phyloP scores from a whole-genome alignment of 1,140 invertebrate genomes.

The Elymnias hypermnestra region DNA sequence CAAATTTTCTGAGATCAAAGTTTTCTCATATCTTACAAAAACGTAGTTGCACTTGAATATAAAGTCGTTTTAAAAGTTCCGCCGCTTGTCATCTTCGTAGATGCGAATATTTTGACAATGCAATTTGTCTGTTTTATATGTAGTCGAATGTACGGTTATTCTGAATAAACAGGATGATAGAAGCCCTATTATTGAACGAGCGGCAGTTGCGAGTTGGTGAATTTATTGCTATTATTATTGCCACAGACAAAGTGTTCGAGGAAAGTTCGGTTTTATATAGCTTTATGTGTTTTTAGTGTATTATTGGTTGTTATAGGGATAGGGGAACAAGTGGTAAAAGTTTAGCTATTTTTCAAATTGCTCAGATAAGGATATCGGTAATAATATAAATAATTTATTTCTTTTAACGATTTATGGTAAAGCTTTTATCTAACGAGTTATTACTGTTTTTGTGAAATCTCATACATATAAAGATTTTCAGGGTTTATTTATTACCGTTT shows the following conservation, averaged over 20 bases:
- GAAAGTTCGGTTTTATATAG: conserved; percentile 41
- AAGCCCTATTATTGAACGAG: conserved; percentile 28
- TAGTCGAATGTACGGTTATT: conserved; percentile 18
- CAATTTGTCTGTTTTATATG: conserved; percentile 1
- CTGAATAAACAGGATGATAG: conserved; percentile 32
- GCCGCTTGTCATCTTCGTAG: neutral
- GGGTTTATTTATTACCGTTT: no score
- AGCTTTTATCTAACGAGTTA: neutral
- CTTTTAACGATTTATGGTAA: neutral
- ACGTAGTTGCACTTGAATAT: neutral
- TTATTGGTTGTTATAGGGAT: conserved; percentile 45
- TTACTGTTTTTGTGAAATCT: no score
- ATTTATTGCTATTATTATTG: conserved; percentile 69
- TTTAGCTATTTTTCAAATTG: conserved; percentile 20
- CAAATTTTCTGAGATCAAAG: no score
- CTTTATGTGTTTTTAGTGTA: conserved; percentile 49
- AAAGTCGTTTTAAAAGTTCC: conserved; percentile 2
- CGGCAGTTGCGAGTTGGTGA: conserved; percentile 16
- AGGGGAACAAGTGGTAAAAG: conserved; percentile 29
- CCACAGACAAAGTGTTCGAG: conserved; percentile 44
- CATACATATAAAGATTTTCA: no score
- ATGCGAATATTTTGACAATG: conserved; percentile 5
- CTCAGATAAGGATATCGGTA: conserved; percentile 1
- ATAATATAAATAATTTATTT: neutral
- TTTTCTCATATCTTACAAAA: neutral